Conservation (phyloP, 2,888 invertebrate genomes). For the Ennomos erosarius region DNA sequence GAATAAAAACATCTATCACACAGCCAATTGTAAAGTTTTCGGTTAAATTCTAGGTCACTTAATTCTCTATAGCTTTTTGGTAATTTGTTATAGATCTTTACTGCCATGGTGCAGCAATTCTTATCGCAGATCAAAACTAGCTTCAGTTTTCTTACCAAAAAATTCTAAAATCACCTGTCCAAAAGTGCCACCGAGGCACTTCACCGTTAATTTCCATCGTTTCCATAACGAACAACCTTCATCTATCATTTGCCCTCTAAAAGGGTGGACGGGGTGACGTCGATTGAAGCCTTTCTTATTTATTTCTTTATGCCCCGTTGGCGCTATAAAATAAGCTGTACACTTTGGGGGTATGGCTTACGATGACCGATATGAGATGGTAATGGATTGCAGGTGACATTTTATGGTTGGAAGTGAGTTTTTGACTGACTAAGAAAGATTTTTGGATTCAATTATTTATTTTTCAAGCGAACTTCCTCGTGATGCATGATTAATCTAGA, state of each 20-base stretch:
- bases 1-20: too few relatives aligned
- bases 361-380: conserved; percentile 72
- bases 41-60: too few relatives aligned
- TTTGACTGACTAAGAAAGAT: not conserved
- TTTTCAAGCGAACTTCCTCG: too few relatives aligned
- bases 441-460: too few relatives aligned
- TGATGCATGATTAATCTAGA: too few relatives aligned
- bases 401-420: conserved; percentile 10
- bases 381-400: conserved; percentile 39
- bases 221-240: conserved; percentile 61
- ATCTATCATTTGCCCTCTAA: conserved; percentile 79
- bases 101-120: too few relatives aligned
- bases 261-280: conserved; percentile 77
- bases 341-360: conserved; percentile 60
- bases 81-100: too few relatives aligned
- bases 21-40: too few relatives aligned
- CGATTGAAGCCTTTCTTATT: conserved; percentile 78
- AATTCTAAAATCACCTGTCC: conserved; percentile 37
- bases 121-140: not conserved
- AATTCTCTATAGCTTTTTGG: too few relatives aligned
- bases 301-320: conserved; percentile 71
- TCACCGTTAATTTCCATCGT: conserved; percentile 57
- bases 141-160: not conserved
- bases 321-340: conserved; percentile 65
- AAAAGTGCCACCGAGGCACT: conserved; percentile 39